A percentile compares a stretch with the other conserved stretches of the same genome.
Conservation (phyloP, 2,888 invertebrate species). For the Gymnocheta viridis region DNA sequence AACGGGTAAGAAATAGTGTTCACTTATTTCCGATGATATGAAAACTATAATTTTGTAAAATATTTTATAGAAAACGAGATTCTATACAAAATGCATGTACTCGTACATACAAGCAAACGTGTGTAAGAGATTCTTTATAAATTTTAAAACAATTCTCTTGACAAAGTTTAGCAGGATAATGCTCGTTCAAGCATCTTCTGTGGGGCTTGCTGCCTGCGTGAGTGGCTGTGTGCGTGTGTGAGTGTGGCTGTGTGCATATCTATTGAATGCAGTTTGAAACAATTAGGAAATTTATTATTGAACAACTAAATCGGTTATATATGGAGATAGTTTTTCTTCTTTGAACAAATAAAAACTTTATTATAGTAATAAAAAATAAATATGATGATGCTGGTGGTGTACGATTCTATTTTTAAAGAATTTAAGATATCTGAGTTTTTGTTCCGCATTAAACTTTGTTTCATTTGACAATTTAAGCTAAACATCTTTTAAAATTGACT, state of each 20-base stretch:
- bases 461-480: neutral
- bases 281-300: conserved; percentile 53
- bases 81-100: neutral
- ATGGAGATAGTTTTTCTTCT: conserved; percentile 28
- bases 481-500: too few relatives aligned
- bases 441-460: neutral
- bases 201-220: neutral
- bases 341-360: conserved; percentile 28
- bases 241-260: neutral
- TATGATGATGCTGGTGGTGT: neutral
- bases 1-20: neutral
- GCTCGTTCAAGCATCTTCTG: neutral
- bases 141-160: conserved; percentile 4
- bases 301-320: conserved; percentile 28
- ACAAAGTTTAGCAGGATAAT: conserved; percentile 27
- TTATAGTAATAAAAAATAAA: neutral
- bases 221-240: neutral
- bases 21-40: conserved; percentile 23
- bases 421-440: neutral
- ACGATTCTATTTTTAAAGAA: neutral
- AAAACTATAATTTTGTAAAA: conserved; percentile 34
- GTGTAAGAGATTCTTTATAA: conserved; percentile 13
- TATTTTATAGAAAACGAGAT: conserved; percentile 17
- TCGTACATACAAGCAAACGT: too few relatives aligned
- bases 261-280: conserved; percentile 29